phyloP scores from a whole-genome alignment of 2,888 invertebrate species.

The Tuta absoluta region DNA sequence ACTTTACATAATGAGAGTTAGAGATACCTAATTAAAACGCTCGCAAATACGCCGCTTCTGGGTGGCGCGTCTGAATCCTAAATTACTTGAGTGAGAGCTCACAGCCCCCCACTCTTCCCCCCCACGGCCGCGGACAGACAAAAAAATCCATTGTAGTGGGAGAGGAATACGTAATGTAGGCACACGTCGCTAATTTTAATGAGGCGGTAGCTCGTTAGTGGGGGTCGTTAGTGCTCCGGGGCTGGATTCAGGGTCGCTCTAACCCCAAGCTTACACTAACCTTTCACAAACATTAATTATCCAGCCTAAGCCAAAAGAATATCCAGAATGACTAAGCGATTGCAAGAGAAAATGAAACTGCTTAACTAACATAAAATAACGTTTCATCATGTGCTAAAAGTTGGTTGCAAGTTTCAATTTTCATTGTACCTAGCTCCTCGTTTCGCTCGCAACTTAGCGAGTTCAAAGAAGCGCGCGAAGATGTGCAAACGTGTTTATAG shows the following conservation, averaged over 20 bases:
- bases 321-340: neutral
- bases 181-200: slow-evolving; percentile 36
- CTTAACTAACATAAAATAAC: neutral
- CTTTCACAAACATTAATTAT: neutral
- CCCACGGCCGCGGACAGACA: neutral
- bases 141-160: slow-evolving; percentile 1
- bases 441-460: neutral
- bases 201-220: slow-evolving; percentile 26
- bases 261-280: neutral
- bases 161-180: slow-evolving; percentile 15
- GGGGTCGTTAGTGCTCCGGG: neutral
- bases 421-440: slow-evolving; percentile 18
- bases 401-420: slow-evolving; percentile 14
- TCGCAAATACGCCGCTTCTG: neutral
- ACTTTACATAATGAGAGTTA: slow-evolving; percentile 18
- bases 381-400: neutral
- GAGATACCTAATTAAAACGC: neutral
- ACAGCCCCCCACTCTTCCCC: neutral
- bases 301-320: neutral
- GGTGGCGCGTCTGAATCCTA: slow-evolving; percentile 7
- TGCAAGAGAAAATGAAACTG: neutral
- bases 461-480: slow-evolving; percentile 19
- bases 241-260: neutral
- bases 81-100: neutral
- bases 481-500: slow-evolving; percentile 38